Percentiles rank a stretch among this genome's conserved stretches.
Conservation (phyloP, 2,797 vertebrate genomes). For the Delichon dasypus region DNA sequence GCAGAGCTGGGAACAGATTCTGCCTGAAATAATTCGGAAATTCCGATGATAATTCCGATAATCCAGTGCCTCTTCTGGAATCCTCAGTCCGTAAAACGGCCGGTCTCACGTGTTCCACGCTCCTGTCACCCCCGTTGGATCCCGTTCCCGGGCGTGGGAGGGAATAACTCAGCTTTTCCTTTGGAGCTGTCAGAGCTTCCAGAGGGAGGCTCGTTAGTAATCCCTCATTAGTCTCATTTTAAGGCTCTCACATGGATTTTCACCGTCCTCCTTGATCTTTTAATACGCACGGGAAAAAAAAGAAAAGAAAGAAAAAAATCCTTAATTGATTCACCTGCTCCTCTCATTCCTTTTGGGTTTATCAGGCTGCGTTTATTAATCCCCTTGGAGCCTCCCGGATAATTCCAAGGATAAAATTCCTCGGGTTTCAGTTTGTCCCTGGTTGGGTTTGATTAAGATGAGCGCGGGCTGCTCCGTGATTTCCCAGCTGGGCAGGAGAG, state of each 20-base stretch:
- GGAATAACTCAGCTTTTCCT: background rate
- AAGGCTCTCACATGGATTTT: background rate
- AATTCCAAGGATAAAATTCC: background rate
- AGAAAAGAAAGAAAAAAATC: background rate
- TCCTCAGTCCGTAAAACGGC: rapidly evolving
- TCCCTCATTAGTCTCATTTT: conserved; percentile 16
- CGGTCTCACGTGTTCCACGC: rapidly evolving
- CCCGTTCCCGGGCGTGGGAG: background rate
- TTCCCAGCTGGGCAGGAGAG: rapidly evolving
- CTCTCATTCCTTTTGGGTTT: background rate
- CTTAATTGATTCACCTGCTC: background rate
- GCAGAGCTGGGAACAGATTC: background rate
- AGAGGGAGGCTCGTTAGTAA: background rate
- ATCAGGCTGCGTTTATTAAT: rapidly evolving
- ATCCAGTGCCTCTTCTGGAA: background rate
- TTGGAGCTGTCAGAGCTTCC: background rate
- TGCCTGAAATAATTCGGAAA: background rate
- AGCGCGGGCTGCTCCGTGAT: background rate
- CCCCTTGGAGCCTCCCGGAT: rapidly evolving
- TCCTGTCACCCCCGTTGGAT: background rate
- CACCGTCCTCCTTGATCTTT: background rate
- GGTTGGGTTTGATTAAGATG: background rate
- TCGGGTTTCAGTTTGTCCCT: rapidly evolving
- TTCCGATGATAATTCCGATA: rapidly evolving
- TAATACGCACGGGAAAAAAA: rapidly evolving